phyloP scores from a whole-genome alignment of 2,888 invertebrate species.

The Dexiosoma caninum region DNA sequence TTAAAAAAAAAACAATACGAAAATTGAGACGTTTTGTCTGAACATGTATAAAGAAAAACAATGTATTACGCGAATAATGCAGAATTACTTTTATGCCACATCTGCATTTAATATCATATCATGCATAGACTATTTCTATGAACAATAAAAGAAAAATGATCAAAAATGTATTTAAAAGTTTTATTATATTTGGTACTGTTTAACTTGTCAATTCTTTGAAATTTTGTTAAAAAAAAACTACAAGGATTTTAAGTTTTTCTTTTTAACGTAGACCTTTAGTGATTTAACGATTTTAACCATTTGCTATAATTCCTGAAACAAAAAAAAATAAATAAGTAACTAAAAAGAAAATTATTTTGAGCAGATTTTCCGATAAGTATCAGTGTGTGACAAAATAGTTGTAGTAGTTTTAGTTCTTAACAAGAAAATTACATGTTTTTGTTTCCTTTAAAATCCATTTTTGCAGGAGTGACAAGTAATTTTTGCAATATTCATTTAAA shows the following conservation, averaged over 20 bases:
- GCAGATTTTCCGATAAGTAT: not conserved
- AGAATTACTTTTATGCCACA: slow-evolving; percentile 60
- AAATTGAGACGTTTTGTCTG: slow-evolving; percentile 27
- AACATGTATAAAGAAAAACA: slow-evolving; percentile 18
- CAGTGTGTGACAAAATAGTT: slow-evolving; percentile 1
- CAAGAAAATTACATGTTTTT: slow-evolving; percentile 9
- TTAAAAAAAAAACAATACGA: not conserved
- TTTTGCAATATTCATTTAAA: slow-evolving; percentile 64
- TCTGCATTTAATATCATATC: slow-evolving; percentile 67
- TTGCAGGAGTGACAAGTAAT: slow-evolving; percentile 67
- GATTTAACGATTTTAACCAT: slow-evolving; percentile 44
- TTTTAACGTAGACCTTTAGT: not conserved
- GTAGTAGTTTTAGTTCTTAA: slow-evolving; percentile 1
- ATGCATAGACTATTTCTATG: slow-evolving; percentile 63
- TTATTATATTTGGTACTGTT: slow-evolving; percentile 2
- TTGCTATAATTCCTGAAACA: slow-evolving; percentile 30
- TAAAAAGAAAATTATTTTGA: slow-evolving; percentile 39
- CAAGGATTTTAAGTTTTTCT: slow-evolving; percentile 40
- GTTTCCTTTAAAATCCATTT: slow-evolving; percentile 19
- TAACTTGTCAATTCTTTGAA: not conserved
- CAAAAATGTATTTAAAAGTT: slow-evolving; percentile 58
- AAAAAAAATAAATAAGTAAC: not conserved
- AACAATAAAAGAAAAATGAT: slow-evolving; percentile 44
- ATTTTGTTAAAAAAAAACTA: not conserved
- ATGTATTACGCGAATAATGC: slow-evolving; percentile 25